Conservation (phyloP, 2,888 invertebrate species). For the Drosophila meridionalis region DNA sequence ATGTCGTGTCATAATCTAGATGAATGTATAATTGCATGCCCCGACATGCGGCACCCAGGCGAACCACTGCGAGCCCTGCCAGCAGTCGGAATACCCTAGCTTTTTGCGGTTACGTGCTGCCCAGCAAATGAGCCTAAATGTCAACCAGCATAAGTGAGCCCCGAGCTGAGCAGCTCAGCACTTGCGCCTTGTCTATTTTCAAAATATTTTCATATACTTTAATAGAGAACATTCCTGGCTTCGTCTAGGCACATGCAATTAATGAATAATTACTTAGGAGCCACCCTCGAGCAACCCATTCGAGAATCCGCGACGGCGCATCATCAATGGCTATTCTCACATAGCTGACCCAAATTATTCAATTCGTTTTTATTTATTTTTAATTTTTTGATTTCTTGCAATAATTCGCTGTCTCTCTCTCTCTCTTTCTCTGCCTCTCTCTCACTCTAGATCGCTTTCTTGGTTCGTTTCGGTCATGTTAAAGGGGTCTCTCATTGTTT, state of each 20-base stretch:
- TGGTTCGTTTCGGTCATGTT: slow-evolving; percentile 40
- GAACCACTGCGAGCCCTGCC: slow-evolving; percentile 3
- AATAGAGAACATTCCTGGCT: slow-evolving; percentile 50
- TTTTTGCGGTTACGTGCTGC: slow-evolving; percentile 50
- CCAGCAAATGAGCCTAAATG: slow-evolving; percentile 63
- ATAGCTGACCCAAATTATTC: slow-evolving; percentile 83
- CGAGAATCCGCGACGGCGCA: slow-evolving; percentile 32
- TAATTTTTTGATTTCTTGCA: slow-evolving; percentile 83
- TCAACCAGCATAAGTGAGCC: slow-evolving; percentile 79
- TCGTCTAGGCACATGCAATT: slow-evolving; percentile 53
- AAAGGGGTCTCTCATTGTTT: slow-evolving; percentile 79
- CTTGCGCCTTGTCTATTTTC: slow-evolving; percentile 54
- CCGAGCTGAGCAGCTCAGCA: not conserved
- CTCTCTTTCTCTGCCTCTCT: not conserved
- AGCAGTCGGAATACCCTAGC: slow-evolving; percentile 16
- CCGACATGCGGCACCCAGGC: slow-evolving; percentile 48
- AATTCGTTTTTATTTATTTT: slow-evolving; percentile 84
- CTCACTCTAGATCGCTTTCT: slow-evolving; percentile 15
- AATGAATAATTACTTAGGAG: slow-evolving; percentile 52
- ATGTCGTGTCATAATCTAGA: slow-evolving; percentile 84
- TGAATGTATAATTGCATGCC: slow-evolving; percentile 84
- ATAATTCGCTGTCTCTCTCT: slow-evolving; percentile 34
- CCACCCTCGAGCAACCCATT: slow-evolving; percentile 38
- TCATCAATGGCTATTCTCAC: slow-evolving; percentile 42
- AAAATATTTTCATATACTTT: slow-evolving; percentile 74